Conservation (phyloP, 2,113 vertebrate species). For the Cepphus grylle region DNA sequence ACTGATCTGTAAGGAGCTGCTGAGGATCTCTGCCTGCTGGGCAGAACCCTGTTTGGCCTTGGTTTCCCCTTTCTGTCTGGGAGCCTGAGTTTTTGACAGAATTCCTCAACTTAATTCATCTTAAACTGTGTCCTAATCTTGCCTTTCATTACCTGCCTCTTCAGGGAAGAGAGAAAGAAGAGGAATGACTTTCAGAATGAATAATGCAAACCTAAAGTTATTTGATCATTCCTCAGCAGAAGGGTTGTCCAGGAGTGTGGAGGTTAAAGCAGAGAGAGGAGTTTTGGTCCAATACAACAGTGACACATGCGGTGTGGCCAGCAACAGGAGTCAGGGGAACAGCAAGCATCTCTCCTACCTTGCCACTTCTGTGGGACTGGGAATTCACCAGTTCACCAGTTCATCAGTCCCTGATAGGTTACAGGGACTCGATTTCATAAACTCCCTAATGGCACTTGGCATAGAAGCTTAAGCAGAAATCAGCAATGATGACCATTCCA, state of each 20-base stretch:
- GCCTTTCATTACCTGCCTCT: neutral
- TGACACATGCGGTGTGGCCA: neutral
- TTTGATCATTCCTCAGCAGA: neutral
- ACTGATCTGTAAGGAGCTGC: neutral
- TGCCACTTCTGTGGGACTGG: neutral
- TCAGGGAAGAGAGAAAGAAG: neutral
- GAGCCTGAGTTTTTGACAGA: neutral
- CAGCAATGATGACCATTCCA: neutral
- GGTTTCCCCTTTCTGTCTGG: neutral
- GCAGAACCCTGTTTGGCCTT: neutral
- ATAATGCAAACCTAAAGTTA: neutral
- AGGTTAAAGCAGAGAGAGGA: neutral
- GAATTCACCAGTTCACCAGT: neutral
- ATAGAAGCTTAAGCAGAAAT: neutral
- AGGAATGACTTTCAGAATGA: neutral
- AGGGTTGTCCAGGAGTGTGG: neutral
- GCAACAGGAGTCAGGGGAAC: neutral
- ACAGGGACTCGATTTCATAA: neutral
- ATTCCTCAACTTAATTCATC: neutral
- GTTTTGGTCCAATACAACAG: neutral
- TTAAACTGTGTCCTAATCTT: neutral
- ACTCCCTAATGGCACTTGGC: neutral
- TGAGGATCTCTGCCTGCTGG: neutral
- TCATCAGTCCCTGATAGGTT: neutral
- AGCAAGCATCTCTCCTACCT: neutral